phyloP scores from a whole-genome alignment of 2,888 invertebrate genomes.

The Drosophila anceps region DNA sequence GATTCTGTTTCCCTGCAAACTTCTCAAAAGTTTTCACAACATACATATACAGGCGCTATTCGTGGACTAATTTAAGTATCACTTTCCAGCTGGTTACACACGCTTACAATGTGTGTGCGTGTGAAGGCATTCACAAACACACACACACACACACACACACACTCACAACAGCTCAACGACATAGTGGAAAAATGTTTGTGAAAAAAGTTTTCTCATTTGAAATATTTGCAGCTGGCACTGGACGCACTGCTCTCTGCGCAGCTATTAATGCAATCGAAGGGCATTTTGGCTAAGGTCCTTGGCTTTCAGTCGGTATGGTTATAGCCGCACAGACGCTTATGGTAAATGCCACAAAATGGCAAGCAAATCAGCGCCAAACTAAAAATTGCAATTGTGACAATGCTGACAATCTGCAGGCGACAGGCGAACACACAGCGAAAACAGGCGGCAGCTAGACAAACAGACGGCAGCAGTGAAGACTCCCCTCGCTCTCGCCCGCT shows the following conservation, averaged over 20 bases:
- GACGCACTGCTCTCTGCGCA: conserved; percentile 22
- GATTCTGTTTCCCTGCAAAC: conserved; percentile 3
- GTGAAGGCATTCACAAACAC: conserved; percentile 3
- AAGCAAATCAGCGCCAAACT: conserved; percentile 72
- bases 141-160: conserved; percentile 1
- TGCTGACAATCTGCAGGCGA: conserved; percentile 81
- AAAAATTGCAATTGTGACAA: conserved; percentile 80
- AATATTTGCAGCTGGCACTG: conserved; percentile 71
- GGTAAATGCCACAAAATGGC: conserved; percentile 77
- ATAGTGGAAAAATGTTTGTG: conserved; percentile 33
- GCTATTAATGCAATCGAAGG: conserved; percentile 73
- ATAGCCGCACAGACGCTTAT: conserved; percentile 48
- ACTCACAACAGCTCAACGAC: conserved; percentile 25
- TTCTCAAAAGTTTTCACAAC: background rate
- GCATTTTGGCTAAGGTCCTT: conserved; percentile 60
- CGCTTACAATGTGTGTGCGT: conserved; percentile 27
- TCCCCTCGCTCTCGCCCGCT: background rate
- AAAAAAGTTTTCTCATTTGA: conserved; percentile 76
- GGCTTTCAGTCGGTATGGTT: conserved; percentile 17
- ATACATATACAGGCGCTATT: conserved; percentile 3
- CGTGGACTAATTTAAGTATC: conserved; percentile 29
- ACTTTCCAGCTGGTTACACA: conserved; percentile 42
- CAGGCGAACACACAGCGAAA: conserved; percentile 46
- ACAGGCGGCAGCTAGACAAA: conserved; percentile 52
- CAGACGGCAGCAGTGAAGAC: conserved; percentile 58